These are phyloP conservation scores for Esperia sulphurella DNA, from an alignment of 2,888 invertebrate species.

Conservation along the genomic window DNA sequence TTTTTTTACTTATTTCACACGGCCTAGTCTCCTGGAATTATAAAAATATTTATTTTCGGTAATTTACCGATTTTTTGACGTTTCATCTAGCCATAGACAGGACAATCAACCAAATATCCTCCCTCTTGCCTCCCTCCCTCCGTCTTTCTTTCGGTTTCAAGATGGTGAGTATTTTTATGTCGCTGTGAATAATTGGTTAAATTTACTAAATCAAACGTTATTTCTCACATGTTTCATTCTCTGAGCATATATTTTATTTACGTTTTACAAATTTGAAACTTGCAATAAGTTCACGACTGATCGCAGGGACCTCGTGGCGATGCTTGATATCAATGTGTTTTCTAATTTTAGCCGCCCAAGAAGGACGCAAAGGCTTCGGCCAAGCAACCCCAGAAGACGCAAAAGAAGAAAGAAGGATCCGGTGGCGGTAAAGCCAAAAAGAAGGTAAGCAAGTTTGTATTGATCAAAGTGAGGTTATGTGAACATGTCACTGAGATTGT, in stretches of 20 bases:
- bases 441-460: slow-evolving; percentile 83
- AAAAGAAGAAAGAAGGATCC: slow-evolving; percentile 97
- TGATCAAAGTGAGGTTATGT: slow-evolving; percentile 59
- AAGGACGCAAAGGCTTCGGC: slow-evolving; percentile 94
- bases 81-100: slow-evolving; percentile 30
- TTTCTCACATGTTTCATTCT: not conserved
- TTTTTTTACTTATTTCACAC: too few relatives aligned
- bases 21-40: too few relatives aligned
- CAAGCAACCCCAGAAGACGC: slow-evolving; percentile 95
- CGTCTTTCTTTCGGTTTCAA: slow-evolving; percentile 66
- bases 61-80: not conserved
- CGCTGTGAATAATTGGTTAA: slow-evolving; percentile 10
- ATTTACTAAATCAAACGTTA: not conserved
- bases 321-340: slow-evolving; percentile 36
- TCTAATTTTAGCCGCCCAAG: slow-evolving; percentile 90
- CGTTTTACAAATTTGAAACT: not conserved
- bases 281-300: not conserved
- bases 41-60: not conserved
- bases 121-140: slow-evolving; percentile 3
- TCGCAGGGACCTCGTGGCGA: slow-evolving; percentile 58
- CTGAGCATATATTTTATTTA: not conserved
- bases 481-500: slow-evolving; percentile 10
- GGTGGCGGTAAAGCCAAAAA: slow-evolving; percentile 97
- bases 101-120: slow-evolving; percentile 2
- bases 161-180: slow-evolving; percentile 62